Evolutionary conservation across 2,113 vertebrate genomes (phyloP).

Genomic region (Pseudorectes ferrugineus): DNA sequence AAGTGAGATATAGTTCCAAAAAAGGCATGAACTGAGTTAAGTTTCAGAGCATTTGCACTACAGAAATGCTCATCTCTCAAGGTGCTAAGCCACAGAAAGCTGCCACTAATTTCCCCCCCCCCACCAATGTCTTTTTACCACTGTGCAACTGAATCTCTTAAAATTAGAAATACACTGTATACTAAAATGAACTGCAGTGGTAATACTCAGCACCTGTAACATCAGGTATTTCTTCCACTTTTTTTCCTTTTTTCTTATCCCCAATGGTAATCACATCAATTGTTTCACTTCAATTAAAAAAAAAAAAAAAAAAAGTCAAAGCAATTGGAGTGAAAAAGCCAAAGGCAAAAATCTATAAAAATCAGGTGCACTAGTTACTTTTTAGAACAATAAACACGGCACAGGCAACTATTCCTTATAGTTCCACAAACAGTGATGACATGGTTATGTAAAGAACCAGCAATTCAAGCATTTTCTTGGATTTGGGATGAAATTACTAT

Average conservation of each 20-base stretch:
- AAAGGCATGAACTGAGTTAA: neutral
- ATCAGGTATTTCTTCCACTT: neutral
- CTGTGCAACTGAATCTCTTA: neutral
- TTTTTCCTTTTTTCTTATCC: rapidly evolving
- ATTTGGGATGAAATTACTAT: neutral
- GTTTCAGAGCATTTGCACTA: neutral
- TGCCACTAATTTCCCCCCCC: neutral
- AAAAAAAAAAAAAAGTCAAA: neutral
- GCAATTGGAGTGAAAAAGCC: neutral
- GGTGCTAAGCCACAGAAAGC: neutral
- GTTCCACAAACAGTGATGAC: neutral
- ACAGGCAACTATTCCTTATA: rapidly evolving
- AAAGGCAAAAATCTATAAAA: neutral
- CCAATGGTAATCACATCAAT: neutral
- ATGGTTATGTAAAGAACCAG: neutral
- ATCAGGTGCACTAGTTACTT: neutral
- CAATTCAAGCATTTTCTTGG: neutral
- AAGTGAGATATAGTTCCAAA: neutral
- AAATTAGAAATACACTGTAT: neutral
- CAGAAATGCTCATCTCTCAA: neutral
- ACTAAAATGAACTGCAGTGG: neutral
- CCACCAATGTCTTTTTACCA: neutral
- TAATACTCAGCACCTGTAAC: neutral
- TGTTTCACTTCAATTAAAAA: neutral
- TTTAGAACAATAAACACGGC: neutral